Percentiles rank a stretch among this genome's conserved stretches.
These are phyloP conservation scores for Melinaea menophilus DNA, from an alignment of 2,888 invertebrate species.

Conservation along the genomic window DNA sequence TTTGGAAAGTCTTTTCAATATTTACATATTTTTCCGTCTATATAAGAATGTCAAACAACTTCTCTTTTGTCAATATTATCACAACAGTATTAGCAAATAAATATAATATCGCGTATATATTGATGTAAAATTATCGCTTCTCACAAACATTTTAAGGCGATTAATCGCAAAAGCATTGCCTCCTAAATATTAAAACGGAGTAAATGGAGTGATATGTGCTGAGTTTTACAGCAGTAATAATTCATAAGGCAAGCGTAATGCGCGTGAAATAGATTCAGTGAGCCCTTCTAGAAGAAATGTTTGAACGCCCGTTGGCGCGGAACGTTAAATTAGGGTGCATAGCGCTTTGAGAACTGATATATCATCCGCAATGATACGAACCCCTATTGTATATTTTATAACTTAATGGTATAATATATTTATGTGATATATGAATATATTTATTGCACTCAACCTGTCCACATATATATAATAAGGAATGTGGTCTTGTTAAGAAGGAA, in stretches of 20 bases:
- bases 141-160: neutral
- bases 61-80: too few relatives aligned
- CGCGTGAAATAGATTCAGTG: slow-evolving; percentile 70
- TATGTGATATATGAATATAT: neutral
- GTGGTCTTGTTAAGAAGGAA: too few relatives aligned
- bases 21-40: too few relatives aligned
- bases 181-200: slow-evolving; percentile 50
- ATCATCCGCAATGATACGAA: slow-evolving; percentile 5
- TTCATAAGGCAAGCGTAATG: slow-evolving; percentile 68
- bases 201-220: slow-evolving; percentile 67
- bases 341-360: slow-evolving; percentile 3
- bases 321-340: slow-evolving; percentile 60
- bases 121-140: too few relatives aligned
- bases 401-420: neutral
- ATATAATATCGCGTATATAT: too few relatives aligned
- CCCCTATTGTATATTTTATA: slow-evolving; percentile 3
- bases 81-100: too few relatives aligned
- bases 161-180: slow-evolving; percentile 14
- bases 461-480: too few relatives aligned
- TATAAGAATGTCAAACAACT: too few relatives aligned
- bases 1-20: too few relatives aligned
- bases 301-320: slow-evolving; percentile 36
- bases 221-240: slow-evolving; percentile 70
- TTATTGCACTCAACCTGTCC: neutral
- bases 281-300: slow-evolving; percentile 60